Conservation (phyloP, 2,888 invertebrate species). For the Eupithecia inturbata region DNA sequence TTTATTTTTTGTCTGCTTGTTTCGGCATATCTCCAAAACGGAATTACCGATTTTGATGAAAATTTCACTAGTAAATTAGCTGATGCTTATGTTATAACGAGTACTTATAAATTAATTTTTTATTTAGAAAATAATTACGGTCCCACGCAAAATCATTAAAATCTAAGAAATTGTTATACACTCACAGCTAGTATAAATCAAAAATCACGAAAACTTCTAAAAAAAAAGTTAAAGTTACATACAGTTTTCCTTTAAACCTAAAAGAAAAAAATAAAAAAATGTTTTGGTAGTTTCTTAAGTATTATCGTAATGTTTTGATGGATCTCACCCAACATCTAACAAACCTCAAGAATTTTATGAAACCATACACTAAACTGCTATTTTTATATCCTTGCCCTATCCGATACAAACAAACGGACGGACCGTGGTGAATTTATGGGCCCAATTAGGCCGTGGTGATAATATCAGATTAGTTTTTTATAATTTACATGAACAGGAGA, state of each 20-base stretch:
- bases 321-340: conserved; percentile 1
- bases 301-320: conserved; percentile 7
- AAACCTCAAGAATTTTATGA: conserved; percentile 12
- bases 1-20: no score
- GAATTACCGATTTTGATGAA: no score
- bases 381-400: conserved; percentile 33
- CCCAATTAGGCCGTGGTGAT: conserved; percentile 77
- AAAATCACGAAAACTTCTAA: neutral
- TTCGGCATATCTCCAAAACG: no score
- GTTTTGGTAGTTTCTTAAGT: conserved; percentile 11
- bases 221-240: no score
- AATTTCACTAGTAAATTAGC: no score
- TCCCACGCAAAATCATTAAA: neutral
- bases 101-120: no score
- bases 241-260: no score
- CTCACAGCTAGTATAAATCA: neutral
- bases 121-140: no score
- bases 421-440: conserved; percentile 66
- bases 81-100: no score
- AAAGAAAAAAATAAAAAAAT: no score
- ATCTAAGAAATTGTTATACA: no score
- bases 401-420: conserved; percentile 55
- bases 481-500: conserved; percentile 45
- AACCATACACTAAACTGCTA: conserved; percentile 24
- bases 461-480: conserved; percentile 62